Base-by-base conservation (phyloP, 1,140 invertebrate genomes). In the Episyrphus balteatus region DNA sequence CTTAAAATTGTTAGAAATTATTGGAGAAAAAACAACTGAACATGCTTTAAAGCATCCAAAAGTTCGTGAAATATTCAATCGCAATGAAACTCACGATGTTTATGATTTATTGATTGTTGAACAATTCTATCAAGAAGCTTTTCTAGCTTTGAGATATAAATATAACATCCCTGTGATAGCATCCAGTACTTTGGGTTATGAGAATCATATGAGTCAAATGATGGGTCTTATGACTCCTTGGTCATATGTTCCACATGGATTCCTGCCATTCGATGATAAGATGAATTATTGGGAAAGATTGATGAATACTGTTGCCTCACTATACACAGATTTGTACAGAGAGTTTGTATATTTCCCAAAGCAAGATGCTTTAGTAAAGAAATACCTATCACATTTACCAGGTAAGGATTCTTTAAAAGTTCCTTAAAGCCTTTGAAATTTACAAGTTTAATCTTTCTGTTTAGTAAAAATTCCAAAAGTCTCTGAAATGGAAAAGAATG, bases 61-160 rank as follows among this genome's bases (percentile, higher is more conserved):
- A 43, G 58, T 73, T 5, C 61, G 68, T 58, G 46, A 60, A 0
- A 51, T 73, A 17, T 64, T 73, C 14, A 53, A 62, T 41, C 55
- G 61, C 9, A 48, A 53, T 26, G 9, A 59, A 1, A 55, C 62
- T 7, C 51, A 64, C 0, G 62, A 59, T 0, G 49, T 56, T 2
- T 73, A 66, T 42, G 72, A 74, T 61, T 43, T 71, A 0, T 48
- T 72, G 18, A 57, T 74, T 21, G 56, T 61, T 1, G 69, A 72
- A 41, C 55, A 63, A 34, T 69, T 71, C 53, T 61, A 60, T 39
- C 61, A 67, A 46, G 70, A 73, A 45, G 56, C 68, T 3, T 57
- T 70, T 18, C 48, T 69, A 9, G 60, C 61, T 3, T 54, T 73
- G 43, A 63, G 61, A 2, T 48, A 69, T 34, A 54, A 62, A 38